Conservation (phyloP, 2,888 invertebrate genomes). For the Crepidodera aurea region DNA sequence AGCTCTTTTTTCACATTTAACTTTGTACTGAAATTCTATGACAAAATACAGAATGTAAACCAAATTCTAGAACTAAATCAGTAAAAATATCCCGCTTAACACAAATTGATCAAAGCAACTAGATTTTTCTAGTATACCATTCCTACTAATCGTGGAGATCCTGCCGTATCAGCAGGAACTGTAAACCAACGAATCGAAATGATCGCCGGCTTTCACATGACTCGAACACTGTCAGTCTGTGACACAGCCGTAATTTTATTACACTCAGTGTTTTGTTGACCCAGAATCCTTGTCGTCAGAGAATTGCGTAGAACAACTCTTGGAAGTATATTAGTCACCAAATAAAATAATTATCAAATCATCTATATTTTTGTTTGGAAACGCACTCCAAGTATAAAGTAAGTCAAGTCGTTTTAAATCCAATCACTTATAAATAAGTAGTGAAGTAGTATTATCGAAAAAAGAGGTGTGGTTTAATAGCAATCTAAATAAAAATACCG, state of each 20-base stretch:
- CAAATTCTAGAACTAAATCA: too few relatives aligned
- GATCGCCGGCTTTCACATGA: conserved; percentile 1
- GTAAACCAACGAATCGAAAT: background rate
- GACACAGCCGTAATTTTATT: background rate
- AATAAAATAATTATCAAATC: background rate
- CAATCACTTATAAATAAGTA: too few relatives aligned
- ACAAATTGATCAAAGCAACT: too few relatives aligned
- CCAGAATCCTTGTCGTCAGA: background rate
- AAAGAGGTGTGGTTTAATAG: background rate
- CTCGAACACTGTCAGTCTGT: background rate
- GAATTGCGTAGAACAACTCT: background rate
- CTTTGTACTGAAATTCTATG: too few relatives aligned
- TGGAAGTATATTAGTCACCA: background rate
- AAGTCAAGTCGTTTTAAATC: background rate
- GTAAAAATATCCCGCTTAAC: too few relatives aligned
- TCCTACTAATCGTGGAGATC: background rate
- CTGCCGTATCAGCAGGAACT: background rate
- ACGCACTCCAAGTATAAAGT: background rate
- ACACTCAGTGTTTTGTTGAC: background rate
- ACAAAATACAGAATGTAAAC: too few relatives aligned
- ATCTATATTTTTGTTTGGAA: background rate
- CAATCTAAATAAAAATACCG: background rate
- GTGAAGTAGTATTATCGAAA: too few relatives aligned
- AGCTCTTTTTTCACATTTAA: too few relatives aligned
- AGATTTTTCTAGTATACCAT: background rate